Conservation (phyloP, 2,797 vertebrate genomes). For the Galagoides demidoff region DNA sequence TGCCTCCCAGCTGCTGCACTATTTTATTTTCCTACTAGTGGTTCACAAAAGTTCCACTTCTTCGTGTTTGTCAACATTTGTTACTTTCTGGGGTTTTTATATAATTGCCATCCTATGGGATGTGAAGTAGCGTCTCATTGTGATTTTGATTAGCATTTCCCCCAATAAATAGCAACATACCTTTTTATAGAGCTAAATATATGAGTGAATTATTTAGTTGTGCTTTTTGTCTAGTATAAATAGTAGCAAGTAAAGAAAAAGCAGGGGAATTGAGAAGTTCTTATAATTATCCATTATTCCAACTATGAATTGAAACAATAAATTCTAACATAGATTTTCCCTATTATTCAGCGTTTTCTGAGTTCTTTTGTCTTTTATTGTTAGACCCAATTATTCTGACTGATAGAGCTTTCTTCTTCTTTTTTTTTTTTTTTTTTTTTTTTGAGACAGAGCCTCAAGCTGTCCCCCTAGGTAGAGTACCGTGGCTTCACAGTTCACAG, state of each 20-base stretch:
- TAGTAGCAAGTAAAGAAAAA: conserved; percentile 4
- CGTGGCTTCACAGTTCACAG: too few relatives aligned
- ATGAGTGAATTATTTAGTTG: neutral
- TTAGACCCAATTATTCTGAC: neutral
- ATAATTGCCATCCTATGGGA: neutral
- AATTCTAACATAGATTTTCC: neutral
- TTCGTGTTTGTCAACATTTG: neutral
- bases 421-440: too few relatives aligned
- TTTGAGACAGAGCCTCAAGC: too few relatives aligned
- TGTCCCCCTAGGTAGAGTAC: too few relatives aligned
- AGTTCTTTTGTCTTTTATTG: neutral
- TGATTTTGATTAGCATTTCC: neutral
- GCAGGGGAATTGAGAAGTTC: neutral
- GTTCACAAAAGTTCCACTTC: neutral
- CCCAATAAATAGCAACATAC: neutral
- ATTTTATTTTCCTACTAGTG: neutral
- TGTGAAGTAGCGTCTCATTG: neutral
- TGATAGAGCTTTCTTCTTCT: neutral
- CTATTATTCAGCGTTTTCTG: neutral
- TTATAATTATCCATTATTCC: neutral
- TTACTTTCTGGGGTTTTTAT: neutral
- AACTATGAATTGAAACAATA: neutral
- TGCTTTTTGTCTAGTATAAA: neutral
- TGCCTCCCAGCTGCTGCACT: neutral
- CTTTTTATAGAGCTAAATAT: neutral